Base-by-base conservation (phyloP, 2,888 invertebrate species). In the Cephalotes varians region DNA sequence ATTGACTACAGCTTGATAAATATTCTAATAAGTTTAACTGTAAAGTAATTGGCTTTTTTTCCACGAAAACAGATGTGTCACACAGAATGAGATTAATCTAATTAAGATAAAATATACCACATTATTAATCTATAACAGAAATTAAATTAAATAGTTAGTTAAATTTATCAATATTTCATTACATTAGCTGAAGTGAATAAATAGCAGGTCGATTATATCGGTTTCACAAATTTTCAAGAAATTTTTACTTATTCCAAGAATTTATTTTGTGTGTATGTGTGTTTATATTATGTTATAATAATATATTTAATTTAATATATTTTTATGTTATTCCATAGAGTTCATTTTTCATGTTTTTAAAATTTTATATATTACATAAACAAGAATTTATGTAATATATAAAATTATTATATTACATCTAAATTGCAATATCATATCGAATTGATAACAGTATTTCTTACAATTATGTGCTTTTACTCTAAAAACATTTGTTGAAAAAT, bases 151-250 rank as follows among this genome's bases (percentile, higher is more conserved):
- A n/a, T n/a, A n/a, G n/a, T n/a, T n/a, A n/a, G n/a, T 12, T 76
- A 51, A 37, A 47, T n/a, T n/a, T n/a, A n/a, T 74, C 34, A 34
- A 51, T 64, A 64, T 51, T 64, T 64, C 12, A 62, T 62, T 62
- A 62, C 51, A 64, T 49, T 15, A 21, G 18, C 4, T 7, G 37
- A 51, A 74, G 37, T n/a, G 25, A 34, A 51, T 37, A 64, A 37
- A 64, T 37, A 25, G 25, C 7, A n/a, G 40, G 31, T 73, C n/a
- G 21, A 21, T 58, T 58, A 62, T 74, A 37, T 10, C 25, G 25
- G 12, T 34, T 58, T 62, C 18, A 62, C 18, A 74, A 72, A 37
- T 37, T 74, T 74, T 9, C 2, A 18, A 74, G 18, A 60, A 60
- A 49, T 34, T 47, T 25, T 44, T 58, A n/a, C 28, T 34, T 28